phyloP scores from a whole-genome alignment of 2,797 vertebrate species.

The Gastrophryne carolinensis region DNA sequence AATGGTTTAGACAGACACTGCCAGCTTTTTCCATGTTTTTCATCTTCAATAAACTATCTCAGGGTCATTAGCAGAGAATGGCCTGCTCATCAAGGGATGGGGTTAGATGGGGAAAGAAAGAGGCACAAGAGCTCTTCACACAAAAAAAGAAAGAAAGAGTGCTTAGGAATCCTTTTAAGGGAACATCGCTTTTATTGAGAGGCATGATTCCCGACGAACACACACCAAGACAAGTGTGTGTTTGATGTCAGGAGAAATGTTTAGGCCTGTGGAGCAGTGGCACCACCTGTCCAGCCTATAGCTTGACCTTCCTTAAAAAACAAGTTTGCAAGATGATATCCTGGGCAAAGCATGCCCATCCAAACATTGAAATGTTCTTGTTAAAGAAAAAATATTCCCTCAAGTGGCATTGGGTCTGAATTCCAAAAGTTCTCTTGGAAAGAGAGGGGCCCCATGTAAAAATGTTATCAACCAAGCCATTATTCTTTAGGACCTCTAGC shows the following conservation, averaged over 20 bases:
- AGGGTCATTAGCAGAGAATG: conserved; percentile 32
- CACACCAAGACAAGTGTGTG: conserved; percentile 27
- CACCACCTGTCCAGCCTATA: too few relatives aligned
- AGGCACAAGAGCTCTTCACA: conserved; percentile 10
- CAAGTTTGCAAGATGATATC: too few relatives aligned
- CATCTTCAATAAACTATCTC: conserved; percentile 31
- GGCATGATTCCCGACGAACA: conserved; percentile 27
- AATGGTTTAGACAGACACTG: conserved; percentile 9
- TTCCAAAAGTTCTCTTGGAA: too few relatives aligned
- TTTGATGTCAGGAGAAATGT: neutral
- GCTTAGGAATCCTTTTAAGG: neutral
- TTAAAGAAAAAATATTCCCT: too few relatives aligned
- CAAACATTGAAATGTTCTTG: too few relatives aligned
- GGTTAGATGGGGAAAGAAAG: conserved; percentile 10
- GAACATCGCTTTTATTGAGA: conserved; percentile 8
- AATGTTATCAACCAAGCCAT: too few relatives aligned
- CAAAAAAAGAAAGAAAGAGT: neutral
- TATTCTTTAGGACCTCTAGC: too few relatives aligned
- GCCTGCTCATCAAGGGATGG: conserved; percentile 5
- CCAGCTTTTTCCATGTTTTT: conserved; percentile 19
- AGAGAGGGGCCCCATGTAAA: too few relatives aligned
- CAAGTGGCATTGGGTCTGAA: too few relatives aligned
- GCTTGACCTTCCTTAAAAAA: too few relatives aligned
- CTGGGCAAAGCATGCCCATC: too few relatives aligned
- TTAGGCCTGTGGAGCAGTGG: too few relatives aligned